Evolutionary conservation across 2,888 invertebrate genomes (phyloP).

Genomic region (Odontocerum albicorne): DNA sequence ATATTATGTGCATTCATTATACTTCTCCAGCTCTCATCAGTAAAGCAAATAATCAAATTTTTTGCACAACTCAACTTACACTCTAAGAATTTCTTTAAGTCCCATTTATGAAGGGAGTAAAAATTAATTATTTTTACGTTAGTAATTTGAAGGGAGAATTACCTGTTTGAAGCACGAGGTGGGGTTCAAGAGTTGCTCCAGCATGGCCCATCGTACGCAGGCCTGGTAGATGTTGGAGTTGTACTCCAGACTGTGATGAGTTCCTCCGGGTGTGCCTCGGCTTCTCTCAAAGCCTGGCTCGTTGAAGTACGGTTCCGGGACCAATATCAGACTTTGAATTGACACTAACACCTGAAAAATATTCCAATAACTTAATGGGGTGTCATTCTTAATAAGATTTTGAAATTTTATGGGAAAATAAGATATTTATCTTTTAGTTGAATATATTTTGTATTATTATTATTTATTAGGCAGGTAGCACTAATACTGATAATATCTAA

Average conservation of each 20-base stretch:
- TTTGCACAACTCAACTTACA: constrained; percentile 19
- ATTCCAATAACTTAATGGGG: not conserved
- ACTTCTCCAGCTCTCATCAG: too few relatives aligned
- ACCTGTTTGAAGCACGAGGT: constrained; percentile 91
- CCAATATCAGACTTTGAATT: constrained; percentile 89
- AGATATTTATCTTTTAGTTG: too few relatives aligned
- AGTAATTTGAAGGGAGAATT: constrained; percentile 22
- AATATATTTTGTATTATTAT: too few relatives aligned
- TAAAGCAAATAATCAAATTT: not conserved
- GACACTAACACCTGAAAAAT: constrained; percentile 77
- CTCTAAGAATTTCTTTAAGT: too few relatives aligned
- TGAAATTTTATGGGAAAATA: too few relatives aligned
- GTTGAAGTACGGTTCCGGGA: constrained; percentile 93
- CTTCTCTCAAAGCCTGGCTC: constrained; percentile 93
- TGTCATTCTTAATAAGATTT: too few relatives aligned
- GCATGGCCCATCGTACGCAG: constrained; percentile 94
- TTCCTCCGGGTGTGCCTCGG: constrained; percentile 85
- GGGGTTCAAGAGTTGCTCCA: constrained; percentile 88
- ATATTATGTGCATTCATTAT: too few relatives aligned
- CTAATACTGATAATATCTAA: too few relatives aligned
- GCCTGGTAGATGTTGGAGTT: constrained; percentile 95
- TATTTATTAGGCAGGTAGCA: too few relatives aligned
- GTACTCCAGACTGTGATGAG: constrained; percentile 89
- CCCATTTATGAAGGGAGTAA: too few relatives aligned
- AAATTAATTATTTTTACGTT: too few relatives aligned